Conservation (phyloP, 2,797 vertebrate species). For the Carapus acus region DNA sequence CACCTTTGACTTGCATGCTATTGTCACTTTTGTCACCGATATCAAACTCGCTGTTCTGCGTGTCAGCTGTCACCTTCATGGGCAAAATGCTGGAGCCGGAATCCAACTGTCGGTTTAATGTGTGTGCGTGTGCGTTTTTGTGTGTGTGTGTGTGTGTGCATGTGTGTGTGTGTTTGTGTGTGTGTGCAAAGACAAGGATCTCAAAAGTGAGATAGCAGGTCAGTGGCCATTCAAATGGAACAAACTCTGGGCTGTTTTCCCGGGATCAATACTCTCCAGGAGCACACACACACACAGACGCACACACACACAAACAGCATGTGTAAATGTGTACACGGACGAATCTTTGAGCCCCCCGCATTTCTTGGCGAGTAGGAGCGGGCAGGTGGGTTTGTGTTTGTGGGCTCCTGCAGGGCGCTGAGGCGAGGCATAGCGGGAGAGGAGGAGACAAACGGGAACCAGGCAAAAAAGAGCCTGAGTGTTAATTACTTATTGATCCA, state of each 20-base stretch:
- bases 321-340: constrained; percentile 39
- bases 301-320: no score
- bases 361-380: constrained; percentile 28
- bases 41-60: constrained; percentile 8
- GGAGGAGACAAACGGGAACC: constrained; percentile 43
- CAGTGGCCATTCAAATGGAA: constrained; percentile 37
- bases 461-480: constrained; percentile 62
- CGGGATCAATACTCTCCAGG: constrained; percentile 43
- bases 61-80: no score
- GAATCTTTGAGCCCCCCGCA: constrained; percentile 12
- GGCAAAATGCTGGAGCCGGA: constrained; percentile 2
- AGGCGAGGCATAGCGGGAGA: constrained; percentile 22
- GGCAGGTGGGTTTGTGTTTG: constrained; percentile 18
- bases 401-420: constrained; percentile 20
- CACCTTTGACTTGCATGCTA: neutral
- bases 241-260: constrained; percentile 27
- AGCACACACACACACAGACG: no score
- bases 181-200: constrained; percentile 10
- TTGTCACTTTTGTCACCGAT: constrained; percentile 10
- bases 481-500: constrained; percentile 80
- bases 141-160: no score
- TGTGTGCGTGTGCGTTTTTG: no score
- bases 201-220: constrained; percentile 17
- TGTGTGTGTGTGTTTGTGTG: no score
- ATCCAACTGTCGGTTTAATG: neutral